Evolutionary conservation across 2,888 invertebrate species (phyloP).

Genomic region (Dinocampus coccinellae): DNA sequence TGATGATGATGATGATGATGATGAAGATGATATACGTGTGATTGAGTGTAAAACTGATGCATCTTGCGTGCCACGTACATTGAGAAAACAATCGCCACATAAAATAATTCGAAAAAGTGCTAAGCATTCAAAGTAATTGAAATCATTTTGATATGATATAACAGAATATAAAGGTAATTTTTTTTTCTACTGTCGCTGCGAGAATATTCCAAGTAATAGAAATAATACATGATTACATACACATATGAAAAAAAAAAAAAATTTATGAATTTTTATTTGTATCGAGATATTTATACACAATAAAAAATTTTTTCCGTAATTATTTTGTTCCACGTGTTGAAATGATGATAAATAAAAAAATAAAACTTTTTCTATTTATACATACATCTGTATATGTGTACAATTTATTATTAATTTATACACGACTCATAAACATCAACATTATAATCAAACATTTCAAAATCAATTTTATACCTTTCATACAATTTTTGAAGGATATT

Average conservation of each 20-base stretch:
- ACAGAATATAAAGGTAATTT: not conserved
- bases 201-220: too few relatives aligned
- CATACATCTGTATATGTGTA: too few relatives aligned
- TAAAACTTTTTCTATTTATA: conserved; percentile 32
- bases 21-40: conserved; percentile 43
- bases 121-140: not conserved
- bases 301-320: conserved; percentile 7
- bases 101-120: conserved; percentile 39
- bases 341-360: conserved; percentile 11
- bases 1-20: conserved; percentile 51
- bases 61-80: conserved; percentile 11
- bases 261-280: not conserved
- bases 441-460: conserved; percentile 65
- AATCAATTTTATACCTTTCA: conserved; percentile 62
- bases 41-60: conserved; percentile 36
- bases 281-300: not conserved
- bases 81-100: conserved; percentile 31
- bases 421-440: conserved; percentile 15
- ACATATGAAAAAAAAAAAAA: not conserved
- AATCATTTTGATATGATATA: not conserved
- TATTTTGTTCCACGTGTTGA: conserved; percentile 15
- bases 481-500: conserved; percentile 57
- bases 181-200: not conserved
- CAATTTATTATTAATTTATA: conserved; percentile 17
- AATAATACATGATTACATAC: too few relatives aligned